A percentile compares a stretch with the other conserved stretches of the same genome.
Conservation (phyloP, 2,797 vertebrate species). For the Eulemur rubriventer region DNA sequence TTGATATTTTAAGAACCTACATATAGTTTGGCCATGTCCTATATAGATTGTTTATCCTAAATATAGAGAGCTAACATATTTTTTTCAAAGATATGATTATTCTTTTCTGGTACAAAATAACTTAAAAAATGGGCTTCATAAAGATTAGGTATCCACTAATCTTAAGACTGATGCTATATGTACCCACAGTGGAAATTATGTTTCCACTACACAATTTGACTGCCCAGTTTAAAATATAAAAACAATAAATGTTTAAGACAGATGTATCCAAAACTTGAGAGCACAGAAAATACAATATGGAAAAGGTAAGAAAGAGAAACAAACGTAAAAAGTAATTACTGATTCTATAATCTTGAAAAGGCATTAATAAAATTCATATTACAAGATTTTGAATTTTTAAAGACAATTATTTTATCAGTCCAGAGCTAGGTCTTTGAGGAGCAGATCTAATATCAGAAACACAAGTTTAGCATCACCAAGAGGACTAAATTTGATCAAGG, state of each 20-base stretch:
- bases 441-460: not conserved
- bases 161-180: not conserved
- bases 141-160: not conserved
- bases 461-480: not conserved
- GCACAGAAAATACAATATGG: not conserved
- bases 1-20: slow-evolving; percentile 12
- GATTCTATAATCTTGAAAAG: not conserved
- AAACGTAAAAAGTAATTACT: not conserved
- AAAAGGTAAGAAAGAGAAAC: not conserved
- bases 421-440: not conserved
- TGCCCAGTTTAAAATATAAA: not conserved
- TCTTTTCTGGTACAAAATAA: slow-evolving; percentile 13
- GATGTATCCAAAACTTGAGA: not conserved
- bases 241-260: not conserved
- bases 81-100: slow-evolving; percentile 9
- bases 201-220: not conserved
- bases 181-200: not conserved
- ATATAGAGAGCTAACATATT: not conserved
- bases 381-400: not conserved
- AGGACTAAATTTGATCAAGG: not conserved
- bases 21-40: not conserved
- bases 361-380: not conserved
- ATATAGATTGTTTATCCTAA: not conserved
- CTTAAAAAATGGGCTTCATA: not conserved
- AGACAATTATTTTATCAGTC: not conserved